Conservation (phyloP, 2,797 vertebrate species). For the Enteromius treurensis region DNA sequence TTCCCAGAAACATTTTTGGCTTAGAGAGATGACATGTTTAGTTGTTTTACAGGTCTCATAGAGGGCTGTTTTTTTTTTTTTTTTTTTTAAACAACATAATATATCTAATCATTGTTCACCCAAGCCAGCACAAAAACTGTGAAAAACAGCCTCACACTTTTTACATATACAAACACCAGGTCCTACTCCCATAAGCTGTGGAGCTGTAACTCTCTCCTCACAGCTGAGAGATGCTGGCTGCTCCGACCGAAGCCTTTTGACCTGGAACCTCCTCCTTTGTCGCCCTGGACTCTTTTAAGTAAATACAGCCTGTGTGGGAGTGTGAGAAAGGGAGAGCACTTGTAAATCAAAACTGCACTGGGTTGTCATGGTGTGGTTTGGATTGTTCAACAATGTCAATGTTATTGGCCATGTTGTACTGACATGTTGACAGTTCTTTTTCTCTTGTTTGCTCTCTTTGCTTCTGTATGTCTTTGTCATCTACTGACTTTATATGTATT, state of each 20-base stretch:
- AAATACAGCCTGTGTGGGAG: constrained; percentile 39
- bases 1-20: not conserved
- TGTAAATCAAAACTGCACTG: constrained; percentile 10
- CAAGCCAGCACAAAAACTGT: not conserved
- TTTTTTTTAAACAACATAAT: not conserved
- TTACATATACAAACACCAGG: constrained; percentile 19
- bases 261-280: constrained; percentile 28
- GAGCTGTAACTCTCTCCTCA: constrained; percentile 28
- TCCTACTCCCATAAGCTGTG: not conserved
- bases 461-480: constrained; percentile 18
- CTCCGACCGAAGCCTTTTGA: constrained; percentile 16
- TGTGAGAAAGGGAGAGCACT: constrained; percentile 30
- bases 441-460: constrained; percentile 6
- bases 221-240: constrained; percentile 1
- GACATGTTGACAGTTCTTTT: constrained; percentile 16
- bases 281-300: constrained; percentile 18
- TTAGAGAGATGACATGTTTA: not conserved
- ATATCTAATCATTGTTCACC: constrained; percentile 26
- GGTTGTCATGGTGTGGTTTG: constrained; percentile 43
- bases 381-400: constrained; percentile 11
- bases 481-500: constrained; percentile 1
- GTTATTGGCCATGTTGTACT: constrained; percentile 30
- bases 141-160: constrained; percentile 13
- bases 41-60: constrained; percentile 8
- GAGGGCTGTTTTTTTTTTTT: not conserved